Conservation (phyloP, 2,888 invertebrate species). For the Metallyticus violacea region DNA sequence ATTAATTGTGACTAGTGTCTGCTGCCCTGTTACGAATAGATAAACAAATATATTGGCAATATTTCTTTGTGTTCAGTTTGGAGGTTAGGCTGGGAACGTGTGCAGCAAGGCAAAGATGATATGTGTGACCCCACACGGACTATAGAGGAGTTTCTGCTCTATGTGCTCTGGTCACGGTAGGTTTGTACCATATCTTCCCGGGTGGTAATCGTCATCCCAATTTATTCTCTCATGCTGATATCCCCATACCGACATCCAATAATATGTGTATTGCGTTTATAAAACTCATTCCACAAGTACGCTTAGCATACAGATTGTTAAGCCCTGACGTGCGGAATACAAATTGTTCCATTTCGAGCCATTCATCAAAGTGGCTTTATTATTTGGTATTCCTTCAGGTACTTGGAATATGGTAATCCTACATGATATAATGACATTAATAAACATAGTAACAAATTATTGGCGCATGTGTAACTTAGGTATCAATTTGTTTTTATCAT, state of each 20-base stretch:
- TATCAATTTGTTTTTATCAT: neutral
- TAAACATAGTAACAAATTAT: neutral
- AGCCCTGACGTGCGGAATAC: neutral
- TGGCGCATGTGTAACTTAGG: neutral
- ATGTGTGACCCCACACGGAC: neutral
- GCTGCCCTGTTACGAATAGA: neutral
- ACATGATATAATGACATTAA: slow-evolving; percentile 8
- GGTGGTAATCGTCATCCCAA: neutral
- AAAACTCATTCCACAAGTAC: neutral
- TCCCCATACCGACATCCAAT: no score
- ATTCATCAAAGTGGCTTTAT: neutral
- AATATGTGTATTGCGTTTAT: neutral
- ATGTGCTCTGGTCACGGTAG: neutral
- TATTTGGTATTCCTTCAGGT: neutral
- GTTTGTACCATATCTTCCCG: neutral
- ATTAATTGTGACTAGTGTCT: neutral
- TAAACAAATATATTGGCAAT: neutral
- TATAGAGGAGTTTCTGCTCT: neutral
- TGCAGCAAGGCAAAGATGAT: neutral
- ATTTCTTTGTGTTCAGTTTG: neutral
- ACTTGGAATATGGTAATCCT: neutral
- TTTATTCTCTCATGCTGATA: neutral
- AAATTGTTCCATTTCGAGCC: neutral
- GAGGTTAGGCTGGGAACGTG: no score
- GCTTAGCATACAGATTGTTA: neutral